Conservation (phyloP, 2,113 vertebrate species). For the Aegithalos caudatus region DNA sequence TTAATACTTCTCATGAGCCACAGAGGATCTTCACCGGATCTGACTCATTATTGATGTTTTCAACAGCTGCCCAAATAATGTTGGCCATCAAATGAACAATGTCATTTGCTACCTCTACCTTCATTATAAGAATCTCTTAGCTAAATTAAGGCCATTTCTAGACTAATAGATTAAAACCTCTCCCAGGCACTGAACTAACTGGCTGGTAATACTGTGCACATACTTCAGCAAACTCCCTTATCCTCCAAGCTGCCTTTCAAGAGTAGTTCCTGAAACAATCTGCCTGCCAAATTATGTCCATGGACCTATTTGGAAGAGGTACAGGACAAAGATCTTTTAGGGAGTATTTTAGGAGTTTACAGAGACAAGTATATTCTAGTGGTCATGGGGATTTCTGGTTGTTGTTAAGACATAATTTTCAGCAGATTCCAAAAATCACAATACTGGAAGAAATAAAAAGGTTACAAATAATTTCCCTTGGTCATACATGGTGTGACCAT, state of each 20-base stretch:
- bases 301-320: neutral
- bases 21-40: neutral
- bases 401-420: neutral
- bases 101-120: neutral
- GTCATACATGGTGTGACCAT: neutral
- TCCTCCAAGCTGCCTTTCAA: neutral
- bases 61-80: neutral
- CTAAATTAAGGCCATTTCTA: neutral
- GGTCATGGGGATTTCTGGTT: neutral
- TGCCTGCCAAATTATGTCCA: neutral
- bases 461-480: neutral
- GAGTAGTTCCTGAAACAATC: neutral
- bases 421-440: neutral
- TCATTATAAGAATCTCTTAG: neutral
- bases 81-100: neutral
- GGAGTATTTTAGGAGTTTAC: neutral
- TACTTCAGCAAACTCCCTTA: neutral
- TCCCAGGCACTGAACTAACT: neutral
- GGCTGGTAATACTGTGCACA: neutral
- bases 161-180: neutral
- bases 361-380: neutral
- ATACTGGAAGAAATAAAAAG: neutral
- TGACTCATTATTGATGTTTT: neutral
- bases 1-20: neutral
- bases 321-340: neutral